phyloP scores from a whole-genome alignment of 2,888 invertebrate genomes.

The Ditylenchus weischeri region DNA sequence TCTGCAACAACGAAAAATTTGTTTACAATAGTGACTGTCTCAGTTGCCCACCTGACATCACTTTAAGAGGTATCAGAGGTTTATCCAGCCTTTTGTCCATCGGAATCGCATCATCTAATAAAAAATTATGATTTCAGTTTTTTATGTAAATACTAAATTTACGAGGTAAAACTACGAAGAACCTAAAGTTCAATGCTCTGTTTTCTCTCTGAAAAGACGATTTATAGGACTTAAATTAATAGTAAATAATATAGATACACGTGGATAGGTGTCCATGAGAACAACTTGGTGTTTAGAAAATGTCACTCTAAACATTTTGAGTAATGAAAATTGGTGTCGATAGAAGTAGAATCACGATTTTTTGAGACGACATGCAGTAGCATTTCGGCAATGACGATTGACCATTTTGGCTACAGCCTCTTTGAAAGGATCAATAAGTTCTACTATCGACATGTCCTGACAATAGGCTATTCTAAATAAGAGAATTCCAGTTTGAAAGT shows the following conservation, averaged over 20 bases:
- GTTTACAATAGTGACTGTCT: background rate
- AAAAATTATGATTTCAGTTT: background rate
- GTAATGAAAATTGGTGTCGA: constrained; percentile 4
- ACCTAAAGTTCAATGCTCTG: constrained; percentile 45
- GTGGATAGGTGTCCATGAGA: constrained; percentile 51
- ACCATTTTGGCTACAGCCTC: constrained; percentile 46
- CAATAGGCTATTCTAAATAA: constrained; percentile 46
- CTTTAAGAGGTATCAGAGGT: constrained; percentile 43
- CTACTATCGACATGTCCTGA: constrained; percentile 44
- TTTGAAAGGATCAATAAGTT: constrained; percentile 49
- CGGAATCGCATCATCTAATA: constrained; percentile 8
- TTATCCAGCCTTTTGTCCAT: constrained; percentile 33
- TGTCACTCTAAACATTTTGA: constrained; percentile 32
- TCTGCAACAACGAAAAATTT: constrained; percentile 31
- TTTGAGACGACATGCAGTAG: constrained; percentile 48
- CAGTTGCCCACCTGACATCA: constrained; percentile 45
- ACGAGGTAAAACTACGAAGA: constrained; percentile 47
- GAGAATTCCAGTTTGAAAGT: constrained; percentile 25
- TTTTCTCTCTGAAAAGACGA: constrained; percentile 34
- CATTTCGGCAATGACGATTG: constrained; percentile 52
- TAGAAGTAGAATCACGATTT: constrained; percentile 34
- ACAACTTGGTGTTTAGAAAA: constrained; percentile 51
- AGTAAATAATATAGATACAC: constrained; percentile 6
- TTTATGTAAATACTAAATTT: background rate
- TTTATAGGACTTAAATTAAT: no score